Evolutionary conservation across 1,140 invertebrate species (phyloP).

Genomic region (Solenopsis invicta): DNA sequence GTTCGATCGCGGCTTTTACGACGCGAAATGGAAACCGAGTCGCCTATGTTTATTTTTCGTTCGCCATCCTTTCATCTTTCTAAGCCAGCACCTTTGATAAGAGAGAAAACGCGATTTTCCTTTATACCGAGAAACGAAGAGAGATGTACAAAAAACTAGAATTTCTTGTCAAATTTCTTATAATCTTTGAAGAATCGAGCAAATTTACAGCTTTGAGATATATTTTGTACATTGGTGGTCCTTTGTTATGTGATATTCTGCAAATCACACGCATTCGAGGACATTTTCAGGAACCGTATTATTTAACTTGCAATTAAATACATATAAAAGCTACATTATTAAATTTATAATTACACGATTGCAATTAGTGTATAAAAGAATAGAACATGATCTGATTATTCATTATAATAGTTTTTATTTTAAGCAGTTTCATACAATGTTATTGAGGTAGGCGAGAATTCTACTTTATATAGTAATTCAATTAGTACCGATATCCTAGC

Average conservation of each 20-base stretch:
- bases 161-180: conserved; percentile 18
- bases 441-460: neutral
- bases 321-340: neutral
- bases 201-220: neutral
- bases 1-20: conserved; percentile 49
- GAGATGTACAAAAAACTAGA: neutral
- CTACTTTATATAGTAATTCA: neutral
- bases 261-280: neutral
- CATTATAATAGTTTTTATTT: conserved; percentile 20
- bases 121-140: conserved; percentile 24
- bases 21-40: conserved; percentile 8
- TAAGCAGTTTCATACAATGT: conserved; percentile 5
- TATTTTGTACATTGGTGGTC: neutral
- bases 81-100: conserved; percentile 6
- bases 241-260: neutral
- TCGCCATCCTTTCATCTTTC: conserved; percentile 11
- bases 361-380: neutral
- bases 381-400: neutral
- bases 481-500: neutral
- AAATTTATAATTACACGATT: neutral
- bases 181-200: neutral
- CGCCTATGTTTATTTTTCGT: conserved; percentile 10
- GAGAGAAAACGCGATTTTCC: conserved; percentile 12
- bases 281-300: neutral
- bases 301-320: neutral